These are phyloP conservation scores for Grammomys dolichurus DNA, from an alignment of 2,113 vertebrate genomes.

Conservation along the genomic window DNA sequence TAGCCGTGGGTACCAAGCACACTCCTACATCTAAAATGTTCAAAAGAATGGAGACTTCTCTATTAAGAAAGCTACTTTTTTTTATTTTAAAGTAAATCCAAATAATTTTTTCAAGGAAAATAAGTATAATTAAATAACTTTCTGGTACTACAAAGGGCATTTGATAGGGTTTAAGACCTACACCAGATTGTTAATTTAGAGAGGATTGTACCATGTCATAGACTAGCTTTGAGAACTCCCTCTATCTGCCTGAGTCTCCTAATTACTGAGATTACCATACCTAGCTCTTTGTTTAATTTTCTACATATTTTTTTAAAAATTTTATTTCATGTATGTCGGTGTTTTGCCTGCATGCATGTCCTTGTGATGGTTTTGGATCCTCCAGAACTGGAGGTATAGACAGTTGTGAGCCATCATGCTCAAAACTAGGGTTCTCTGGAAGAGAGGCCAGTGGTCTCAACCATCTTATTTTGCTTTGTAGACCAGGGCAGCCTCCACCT, in stretches of 20 bases:
- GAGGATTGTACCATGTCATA: neutral
- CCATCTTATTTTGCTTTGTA: neutral
- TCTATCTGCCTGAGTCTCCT: neutral
- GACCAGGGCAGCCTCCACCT: neutral
- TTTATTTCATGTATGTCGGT: neutral
- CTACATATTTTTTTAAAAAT: neutral
- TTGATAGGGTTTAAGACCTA: neutral
- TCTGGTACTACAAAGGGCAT: neutral
- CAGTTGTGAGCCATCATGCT: neutral
- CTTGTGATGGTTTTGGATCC: neutral
- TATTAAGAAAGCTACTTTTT: conserved; percentile 9
- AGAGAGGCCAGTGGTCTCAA: neutral
- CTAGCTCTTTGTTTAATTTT: neutral
- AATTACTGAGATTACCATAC: neutral
- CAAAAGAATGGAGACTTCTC: neutral
- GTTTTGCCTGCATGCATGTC: neutral
- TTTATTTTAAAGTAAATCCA: neutral
- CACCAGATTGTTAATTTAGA: neutral
- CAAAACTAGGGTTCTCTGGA: neutral
- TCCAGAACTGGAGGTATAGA: neutral
- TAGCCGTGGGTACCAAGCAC: no score
- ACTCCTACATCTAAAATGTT: neutral
- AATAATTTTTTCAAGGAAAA: neutral
- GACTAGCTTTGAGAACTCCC: neutral
- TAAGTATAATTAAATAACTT: neutral